These are phyloP conservation scores for Sclerurus mexicanus DNA, from an alignment of 2,113 vertebrate genomes.

Conservation along the genomic window DNA sequence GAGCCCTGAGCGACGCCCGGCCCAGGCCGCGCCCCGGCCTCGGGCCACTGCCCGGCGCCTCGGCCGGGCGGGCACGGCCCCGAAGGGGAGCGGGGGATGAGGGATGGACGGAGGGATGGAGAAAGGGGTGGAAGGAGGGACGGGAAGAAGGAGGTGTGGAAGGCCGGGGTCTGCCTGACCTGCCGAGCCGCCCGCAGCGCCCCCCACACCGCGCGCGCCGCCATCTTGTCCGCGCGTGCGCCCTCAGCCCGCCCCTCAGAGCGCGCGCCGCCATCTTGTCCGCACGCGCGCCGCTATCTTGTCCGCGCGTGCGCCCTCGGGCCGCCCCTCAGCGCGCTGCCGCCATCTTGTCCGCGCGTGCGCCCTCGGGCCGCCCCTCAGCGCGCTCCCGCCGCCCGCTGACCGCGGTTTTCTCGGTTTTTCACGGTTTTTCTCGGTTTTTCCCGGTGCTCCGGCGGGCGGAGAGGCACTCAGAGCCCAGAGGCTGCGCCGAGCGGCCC, in stretches of 20 bases:
- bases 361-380: neutral
- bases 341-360: slow-evolving; percentile 77
- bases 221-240: slow-evolving; percentile 56
- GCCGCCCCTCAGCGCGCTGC: neutral
- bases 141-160: accelerated
- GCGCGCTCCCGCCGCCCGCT: neutral
- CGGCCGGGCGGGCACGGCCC: accelerated
- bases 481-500: accelerated
- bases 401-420: no score
- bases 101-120: accelerated
- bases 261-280: no score
- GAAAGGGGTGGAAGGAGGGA: neutral
- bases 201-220: neutral
- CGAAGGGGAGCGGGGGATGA: neutral
- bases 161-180: neutral
- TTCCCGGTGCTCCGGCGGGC: neutral
- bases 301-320: no score
- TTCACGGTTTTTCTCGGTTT: no score
- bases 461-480: accelerated
- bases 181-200: slow-evolving; percentile 32
- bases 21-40: neutral
- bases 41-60: no score
- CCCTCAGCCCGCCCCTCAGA: neutral
- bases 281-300: slow-evolving; percentile 69
- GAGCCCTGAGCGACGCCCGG: neutral